phyloP scores from a whole-genome alignment of 2,797 vertebrate species.

The Nothura maculosa region DNA sequence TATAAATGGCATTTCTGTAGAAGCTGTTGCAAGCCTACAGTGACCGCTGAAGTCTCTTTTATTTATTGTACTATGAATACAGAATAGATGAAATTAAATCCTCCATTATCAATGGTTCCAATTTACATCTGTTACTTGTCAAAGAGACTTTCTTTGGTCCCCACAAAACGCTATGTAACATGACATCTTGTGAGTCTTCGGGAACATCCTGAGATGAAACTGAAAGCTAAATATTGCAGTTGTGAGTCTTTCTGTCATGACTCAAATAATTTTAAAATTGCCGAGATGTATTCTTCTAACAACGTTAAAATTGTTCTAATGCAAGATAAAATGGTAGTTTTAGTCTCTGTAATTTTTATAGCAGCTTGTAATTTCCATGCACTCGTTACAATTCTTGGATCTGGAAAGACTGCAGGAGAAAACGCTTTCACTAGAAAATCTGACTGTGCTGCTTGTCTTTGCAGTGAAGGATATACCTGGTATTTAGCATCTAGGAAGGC shows the following conservation, averaged over 20 bases:
- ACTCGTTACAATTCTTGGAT: conserved; percentile 67
- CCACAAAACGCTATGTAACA: conserved; percentile 59
- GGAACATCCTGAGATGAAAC: conserved; percentile 77
- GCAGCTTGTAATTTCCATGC: conserved; percentile 83
- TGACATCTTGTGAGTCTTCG: conserved; percentile 78
- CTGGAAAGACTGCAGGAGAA: conserved; percentile 53
- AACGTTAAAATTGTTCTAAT: conserved; percentile 86
- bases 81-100: conserved; percentile 74
- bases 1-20: conserved; percentile 74
- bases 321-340: conserved; percentile 83
- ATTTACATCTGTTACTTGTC: conserved; percentile 73
- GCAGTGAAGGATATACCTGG: neutral
- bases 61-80: conserved; percentile 73
- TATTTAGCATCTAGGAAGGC: conserved; percentile 9
- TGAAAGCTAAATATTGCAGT: conserved; percentile 86
- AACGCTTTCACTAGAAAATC: conserved; percentile 36
- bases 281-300: conserved; percentile 82
- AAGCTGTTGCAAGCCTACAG: conserved; percentile 59
- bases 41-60: conserved; percentile 61
- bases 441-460: conserved; percentile 32
- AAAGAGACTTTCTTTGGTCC: conserved; percentile 75
- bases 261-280: conserved; percentile 87
- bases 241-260: conserved; percentile 84
- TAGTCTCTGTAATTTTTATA: conserved; percentile 83
- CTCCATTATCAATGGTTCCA: conserved; percentile 66